Percentiles rank a stretch among this genome's conserved stretches.
Evolutionary conservation across 2,113 vertebrate genomes (phyloP).

Genomic region (Gobiocypris rarus): DNA sequence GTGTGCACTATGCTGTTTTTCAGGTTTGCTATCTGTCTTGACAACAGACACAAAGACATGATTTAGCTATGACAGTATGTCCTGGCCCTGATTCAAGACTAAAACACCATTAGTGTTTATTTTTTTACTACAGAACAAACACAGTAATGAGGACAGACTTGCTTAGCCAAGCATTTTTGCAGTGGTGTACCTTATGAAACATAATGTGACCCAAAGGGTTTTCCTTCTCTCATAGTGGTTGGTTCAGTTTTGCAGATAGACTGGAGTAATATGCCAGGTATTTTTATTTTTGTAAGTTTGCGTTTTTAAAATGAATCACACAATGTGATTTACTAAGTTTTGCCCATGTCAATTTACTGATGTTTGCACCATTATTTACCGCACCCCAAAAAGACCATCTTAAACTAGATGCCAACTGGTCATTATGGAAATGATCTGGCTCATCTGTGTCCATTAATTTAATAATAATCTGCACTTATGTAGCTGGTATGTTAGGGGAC

Average conservation of each 20-base stretch:
- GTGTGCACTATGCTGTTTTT: conserved; percentile 1
- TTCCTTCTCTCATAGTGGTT: conserved; percentile 3
- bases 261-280: background rate
- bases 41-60: conserved; percentile 6
- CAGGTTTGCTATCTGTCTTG: conserved; percentile 18
- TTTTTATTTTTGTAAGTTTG: background rate
- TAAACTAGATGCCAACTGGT: too few species aligned
- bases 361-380: too few species aligned
- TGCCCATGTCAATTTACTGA: too few species aligned
- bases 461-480: background rate
- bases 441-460: too few species aligned
- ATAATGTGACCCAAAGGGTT: conserved; percentile 14
- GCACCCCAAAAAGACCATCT: too few species aligned
- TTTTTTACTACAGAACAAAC: conserved; percentile 25
- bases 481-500: background rate
- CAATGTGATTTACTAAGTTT: too few species aligned
- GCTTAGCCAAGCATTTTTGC: conserved; percentile 15
- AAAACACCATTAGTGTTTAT: conserved; percentile 16
- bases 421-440: too few species aligned
- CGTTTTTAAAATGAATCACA: background rate
- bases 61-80: conserved; percentile 7
- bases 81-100: conserved; percentile 14
- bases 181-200: background rate
- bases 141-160: conserved; percentile 11
- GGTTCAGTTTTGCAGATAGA: conserved; percentile 33